phyloP scores from a whole-genome alignment of 2,888 invertebrate species.

The Drosophila prostipennis region DNA sequence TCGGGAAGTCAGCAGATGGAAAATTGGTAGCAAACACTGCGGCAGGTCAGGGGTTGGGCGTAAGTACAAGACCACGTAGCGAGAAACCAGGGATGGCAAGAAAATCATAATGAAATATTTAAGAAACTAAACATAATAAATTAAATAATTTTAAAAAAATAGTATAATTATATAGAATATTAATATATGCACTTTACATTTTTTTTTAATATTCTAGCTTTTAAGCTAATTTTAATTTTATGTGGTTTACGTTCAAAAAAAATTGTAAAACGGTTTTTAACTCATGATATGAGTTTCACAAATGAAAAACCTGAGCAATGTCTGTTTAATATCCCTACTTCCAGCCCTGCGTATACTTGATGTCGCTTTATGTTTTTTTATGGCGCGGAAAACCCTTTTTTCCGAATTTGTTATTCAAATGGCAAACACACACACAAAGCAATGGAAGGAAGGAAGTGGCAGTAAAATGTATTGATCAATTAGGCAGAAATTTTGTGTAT shows the following conservation, averaged over 20 bases:
- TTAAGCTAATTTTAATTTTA: too few species aligned
- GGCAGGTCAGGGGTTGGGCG: constrained; percentile 6
- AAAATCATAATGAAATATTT: not conserved
- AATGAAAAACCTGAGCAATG: not conserved
- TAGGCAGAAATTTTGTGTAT: constrained; percentile 68
- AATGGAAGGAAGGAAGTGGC: constrained; percentile 40
- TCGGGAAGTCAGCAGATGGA: constrained; percentile 18
- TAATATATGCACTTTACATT: too few species aligned
- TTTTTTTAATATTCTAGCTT: too few species aligned
- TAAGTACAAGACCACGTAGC: not conserved
- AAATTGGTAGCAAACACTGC: constrained; percentile 21
- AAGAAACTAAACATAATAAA: not conserved
- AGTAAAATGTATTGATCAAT: constrained; percentile 70
- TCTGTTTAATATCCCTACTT: not conserved
- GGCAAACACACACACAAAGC: constrained; percentile 42
- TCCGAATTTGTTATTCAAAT: constrained; percentile 64
- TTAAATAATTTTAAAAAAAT: not conserved
- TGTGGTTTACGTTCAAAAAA: too few species aligned
- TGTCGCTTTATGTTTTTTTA: constrained; percentile 50
- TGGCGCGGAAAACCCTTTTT: constrained; percentile 72
- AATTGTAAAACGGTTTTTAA: too few species aligned
- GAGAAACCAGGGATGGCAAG: constrained; percentile 17
- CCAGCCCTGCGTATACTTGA: constrained; percentile 46
- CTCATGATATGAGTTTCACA: not conserved
- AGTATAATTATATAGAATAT: not conserved